Base-by-base conservation (phyloP, 2,888 invertebrate genomes). In the Euzophera pinguis region DNA sequence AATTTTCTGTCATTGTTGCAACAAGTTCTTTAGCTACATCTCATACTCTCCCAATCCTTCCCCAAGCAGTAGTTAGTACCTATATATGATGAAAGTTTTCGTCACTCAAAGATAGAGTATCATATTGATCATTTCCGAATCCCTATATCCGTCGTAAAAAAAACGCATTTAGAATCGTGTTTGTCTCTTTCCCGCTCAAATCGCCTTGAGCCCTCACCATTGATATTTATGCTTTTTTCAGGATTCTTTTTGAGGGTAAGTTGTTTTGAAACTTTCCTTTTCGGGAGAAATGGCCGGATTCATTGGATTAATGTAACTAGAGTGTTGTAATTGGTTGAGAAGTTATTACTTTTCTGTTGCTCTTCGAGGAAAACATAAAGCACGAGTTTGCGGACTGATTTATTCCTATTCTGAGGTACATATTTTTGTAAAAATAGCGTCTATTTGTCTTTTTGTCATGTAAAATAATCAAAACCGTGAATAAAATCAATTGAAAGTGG, bases 191-290 rank as follows among this genome's bases (percentile, higher is more conserved):
- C 69, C 61, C 62, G 69, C 68, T 69, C 67, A 71, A 77, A 81
- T 78, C 68, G 74, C 70, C 71, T 67, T 65, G 69, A 76, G 78
- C 76, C 75, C 73, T 72, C 76, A 69, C 75, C 77, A 82, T 84
- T 82, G 83, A 84, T 84, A 84, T 85, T 84, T 85, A 85, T 85
- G 79, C 70, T 79, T 80, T 80, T 79, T 80, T 78, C 73, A 70
- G 74, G 69, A 75, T 77, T 75, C 74, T 75, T 76, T 74, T 70
- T 64, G 76, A 74, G 78, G 78, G 73, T 73, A 74, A 78, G 71
- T 78, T 81, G 78, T 80, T 84, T 80, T 78, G 70, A 76, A 84
- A 85, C 80, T 82, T 84, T 78, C 72, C 76, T 80, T 78, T 80
- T 75, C 69, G 71, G 70, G 61, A 75, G 72, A 73, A 77, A 73